These are phyloP conservation scores for Rotaria magnacalcarata DNA, from an alignment of 2,888 invertebrate species.

Conservation along the genomic window DNA sequence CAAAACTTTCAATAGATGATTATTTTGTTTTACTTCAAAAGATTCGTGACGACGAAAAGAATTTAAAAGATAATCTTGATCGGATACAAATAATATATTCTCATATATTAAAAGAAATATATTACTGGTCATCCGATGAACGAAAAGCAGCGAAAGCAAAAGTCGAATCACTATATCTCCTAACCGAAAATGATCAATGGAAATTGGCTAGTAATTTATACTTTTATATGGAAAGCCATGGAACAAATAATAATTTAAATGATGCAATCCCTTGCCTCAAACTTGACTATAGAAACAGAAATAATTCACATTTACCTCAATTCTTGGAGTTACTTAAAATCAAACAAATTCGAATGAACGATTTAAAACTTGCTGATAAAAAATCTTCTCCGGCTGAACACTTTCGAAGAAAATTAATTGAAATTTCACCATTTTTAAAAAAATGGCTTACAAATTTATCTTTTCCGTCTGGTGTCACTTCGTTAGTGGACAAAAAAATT, in stretches of 20 bases:
- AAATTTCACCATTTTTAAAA: neutral
- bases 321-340: neutral
- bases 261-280: neutral
- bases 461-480: neutral
- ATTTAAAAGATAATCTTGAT: neutral
- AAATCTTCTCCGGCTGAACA: neutral
- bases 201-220: neutral
- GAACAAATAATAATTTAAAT: neutral
- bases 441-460: neutral
- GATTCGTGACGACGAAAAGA: neutral
- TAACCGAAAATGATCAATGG: conserved; percentile 24
- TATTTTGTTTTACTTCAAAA: neutral
- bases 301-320: neutral
- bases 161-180: neutral
- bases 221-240: neutral
- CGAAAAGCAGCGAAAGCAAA: neutral
- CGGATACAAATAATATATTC: neutral
- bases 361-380: neutral
- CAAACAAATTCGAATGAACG: conserved; percentile 16
- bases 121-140: neutral
- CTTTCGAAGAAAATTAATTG: neutral
- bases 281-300: conserved; percentile 4
- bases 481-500: neutral
- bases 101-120: conserved; percentile 14
- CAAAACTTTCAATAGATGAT: neutral